phyloP scores from a whole-genome alignment of 1,140 invertebrate genomes.

The Campoletis sonorensis region DNA sequence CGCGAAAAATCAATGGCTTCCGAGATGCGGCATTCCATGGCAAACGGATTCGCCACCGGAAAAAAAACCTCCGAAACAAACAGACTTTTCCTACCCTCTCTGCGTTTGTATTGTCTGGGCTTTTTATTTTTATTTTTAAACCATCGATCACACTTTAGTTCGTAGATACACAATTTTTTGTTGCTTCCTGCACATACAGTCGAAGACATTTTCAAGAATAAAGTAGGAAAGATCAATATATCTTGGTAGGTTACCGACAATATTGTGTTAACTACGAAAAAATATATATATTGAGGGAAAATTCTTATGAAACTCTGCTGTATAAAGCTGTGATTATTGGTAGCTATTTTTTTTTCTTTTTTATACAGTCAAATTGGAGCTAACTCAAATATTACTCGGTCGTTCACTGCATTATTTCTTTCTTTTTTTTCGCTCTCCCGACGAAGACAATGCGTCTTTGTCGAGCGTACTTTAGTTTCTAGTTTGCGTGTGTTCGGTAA shows the following conservation, averaged over 20 bases:
- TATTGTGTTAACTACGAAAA: too few species aligned
- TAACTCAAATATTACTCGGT: neutral
- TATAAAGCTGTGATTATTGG: neutral
- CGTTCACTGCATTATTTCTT: neutral
- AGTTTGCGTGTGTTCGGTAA: slow-evolving; percentile 21
- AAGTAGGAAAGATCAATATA: too few species aligned
- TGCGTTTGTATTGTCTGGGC: neutral
- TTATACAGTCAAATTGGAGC: neutral
- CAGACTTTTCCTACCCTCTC: neutral
- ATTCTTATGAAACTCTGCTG: too few species aligned
- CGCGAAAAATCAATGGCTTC: slow-evolving; percentile 26
- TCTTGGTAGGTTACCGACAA: too few species aligned
- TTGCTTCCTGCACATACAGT: too few species aligned
- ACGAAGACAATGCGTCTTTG: slow-evolving; percentile 1
- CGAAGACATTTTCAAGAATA: too few species aligned
- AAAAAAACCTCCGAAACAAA: neutral
- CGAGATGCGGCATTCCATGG: neutral
- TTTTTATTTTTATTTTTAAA: neutral
- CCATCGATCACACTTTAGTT: neutral
- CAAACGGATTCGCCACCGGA: slow-evolving; percentile 3
- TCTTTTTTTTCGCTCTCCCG: neutral
- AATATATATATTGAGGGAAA: too few species aligned
- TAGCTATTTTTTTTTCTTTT: neutral
- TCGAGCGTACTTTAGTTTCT: neutral
- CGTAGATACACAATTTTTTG: too few species aligned